These are phyloP conservation scores for Scelioninae gen. 2 DNA, from an alignment of 2,888 invertebrate genomes.

Conservation along the genomic window DNA sequence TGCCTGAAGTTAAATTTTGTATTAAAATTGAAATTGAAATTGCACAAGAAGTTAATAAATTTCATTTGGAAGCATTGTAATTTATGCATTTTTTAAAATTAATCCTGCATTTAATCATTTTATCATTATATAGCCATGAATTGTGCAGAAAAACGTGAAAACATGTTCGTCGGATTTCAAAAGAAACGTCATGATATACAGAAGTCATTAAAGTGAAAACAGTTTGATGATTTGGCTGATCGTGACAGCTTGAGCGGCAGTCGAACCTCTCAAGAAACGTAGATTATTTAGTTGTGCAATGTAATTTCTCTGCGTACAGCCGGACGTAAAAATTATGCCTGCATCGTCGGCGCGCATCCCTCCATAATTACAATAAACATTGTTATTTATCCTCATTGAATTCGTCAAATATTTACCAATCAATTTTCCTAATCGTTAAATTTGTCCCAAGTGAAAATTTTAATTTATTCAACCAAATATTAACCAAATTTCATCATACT, in stretches of 20 bases:
- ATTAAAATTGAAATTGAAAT: no score
- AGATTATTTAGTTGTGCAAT: constrained; percentile 34
- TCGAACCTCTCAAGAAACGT: constrained; percentile 9
- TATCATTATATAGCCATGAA: not conserved
- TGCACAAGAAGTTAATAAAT: no score
- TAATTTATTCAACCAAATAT: no score
- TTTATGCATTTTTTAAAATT: no score
- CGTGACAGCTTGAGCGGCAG: constrained; percentile 25
- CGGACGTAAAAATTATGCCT: constrained; percentile 17
- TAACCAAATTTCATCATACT: no score
- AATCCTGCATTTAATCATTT: not conserved
- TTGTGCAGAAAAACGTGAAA: not conserved
- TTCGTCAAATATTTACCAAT: not conserved
- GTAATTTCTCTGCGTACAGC: constrained; percentile 24
- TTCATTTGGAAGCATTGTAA: no score
- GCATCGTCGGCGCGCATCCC: not conserved
- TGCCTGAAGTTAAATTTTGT: no score
- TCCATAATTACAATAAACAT: constrained; percentile 11
- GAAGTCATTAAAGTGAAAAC: constrained; percentile 47
- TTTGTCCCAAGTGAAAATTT: no score
- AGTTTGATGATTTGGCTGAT: constrained; percentile 36
- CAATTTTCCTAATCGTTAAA: constrained; percentile 3
- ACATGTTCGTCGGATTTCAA: not conserved
- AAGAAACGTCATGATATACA: constrained; percentile 7
- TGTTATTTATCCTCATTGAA: constrained; percentile 23